These are phyloP conservation scores for Polymixis lichenea DNA, from an alignment of 2,888 invertebrate genomes.

Conservation along the genomic window DNA sequence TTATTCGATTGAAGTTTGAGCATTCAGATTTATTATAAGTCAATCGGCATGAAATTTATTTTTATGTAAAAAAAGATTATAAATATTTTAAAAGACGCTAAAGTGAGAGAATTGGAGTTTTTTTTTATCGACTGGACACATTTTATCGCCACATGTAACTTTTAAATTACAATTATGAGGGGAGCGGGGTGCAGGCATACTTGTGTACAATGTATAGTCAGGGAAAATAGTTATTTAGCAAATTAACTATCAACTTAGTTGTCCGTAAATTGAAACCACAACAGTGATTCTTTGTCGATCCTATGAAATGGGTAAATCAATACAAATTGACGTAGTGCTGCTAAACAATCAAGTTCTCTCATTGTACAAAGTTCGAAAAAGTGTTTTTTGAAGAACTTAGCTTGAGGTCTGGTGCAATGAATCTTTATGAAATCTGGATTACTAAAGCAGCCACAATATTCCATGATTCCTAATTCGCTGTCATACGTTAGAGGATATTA, in stretches of 20 bases:
- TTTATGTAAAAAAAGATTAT: conserved; percentile 65
- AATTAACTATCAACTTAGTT: neutral
- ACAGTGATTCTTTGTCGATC: neutral
- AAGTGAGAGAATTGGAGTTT: conserved; percentile 73
- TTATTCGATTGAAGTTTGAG: conserved; percentile 39
- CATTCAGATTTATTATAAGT: conserved; percentile 46
- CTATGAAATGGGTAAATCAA: neutral
- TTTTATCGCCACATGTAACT: conserved; percentile 58
- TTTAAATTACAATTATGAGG: conserved; percentile 66
- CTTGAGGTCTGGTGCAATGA: neutral
- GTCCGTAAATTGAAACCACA: neutral
- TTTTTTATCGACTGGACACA: conserved; percentile 62
- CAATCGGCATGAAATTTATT: conserved; percentile 61
- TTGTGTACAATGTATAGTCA: neutral
- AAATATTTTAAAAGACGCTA: conserved; percentile 73
- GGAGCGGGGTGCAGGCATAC: conserved; percentile 28
- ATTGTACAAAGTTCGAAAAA: neutral
- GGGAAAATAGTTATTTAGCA: neutral
- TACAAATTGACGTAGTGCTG: neutral
- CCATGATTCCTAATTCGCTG: conserved; percentile 4
- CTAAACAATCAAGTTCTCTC: neutral
- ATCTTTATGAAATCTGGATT: neutral
- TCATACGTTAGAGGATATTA: neutral
- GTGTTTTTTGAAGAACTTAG: conserved; percentile 7
- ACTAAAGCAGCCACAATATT: conserved; percentile 3